These are phyloP conservation scores for Mystacides longicornis DNA, from an alignment of 2,888 invertebrate genomes.

Conservation along the genomic window DNA sequence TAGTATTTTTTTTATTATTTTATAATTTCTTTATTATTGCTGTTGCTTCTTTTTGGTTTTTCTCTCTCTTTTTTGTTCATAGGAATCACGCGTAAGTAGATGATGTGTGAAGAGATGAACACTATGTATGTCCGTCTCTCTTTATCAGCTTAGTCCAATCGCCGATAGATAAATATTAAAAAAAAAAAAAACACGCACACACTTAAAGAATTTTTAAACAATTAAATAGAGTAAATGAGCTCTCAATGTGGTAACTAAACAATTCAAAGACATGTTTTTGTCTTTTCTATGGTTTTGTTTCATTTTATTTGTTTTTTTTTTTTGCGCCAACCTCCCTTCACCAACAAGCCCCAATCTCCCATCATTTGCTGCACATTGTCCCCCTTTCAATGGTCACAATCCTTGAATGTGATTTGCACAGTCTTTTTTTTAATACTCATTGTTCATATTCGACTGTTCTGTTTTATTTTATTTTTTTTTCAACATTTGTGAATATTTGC, in stretches of 20 bases:
- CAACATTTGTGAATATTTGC: background rate
- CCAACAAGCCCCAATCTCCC: too few relatives aligned
- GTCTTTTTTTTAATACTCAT: background rate
- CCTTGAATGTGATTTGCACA: background rate
- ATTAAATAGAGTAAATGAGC: constrained; percentile 16
- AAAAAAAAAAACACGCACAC: background rate
- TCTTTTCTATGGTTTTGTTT: background rate
- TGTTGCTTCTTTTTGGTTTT: constrained; percentile 30
- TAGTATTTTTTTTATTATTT: background rate
- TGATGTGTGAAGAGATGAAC: constrained; percentile 19
- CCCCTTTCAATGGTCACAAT: too few relatives aligned
- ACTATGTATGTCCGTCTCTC: constrained; percentile 9
- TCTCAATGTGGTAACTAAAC: constrained; percentile 21
- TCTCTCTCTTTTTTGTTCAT: constrained; percentile 44
- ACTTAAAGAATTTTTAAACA: background rate
- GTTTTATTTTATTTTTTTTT: background rate
- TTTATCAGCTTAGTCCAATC: constrained; percentile 19
- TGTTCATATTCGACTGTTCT: background rate
- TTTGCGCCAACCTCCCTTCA: background rate
- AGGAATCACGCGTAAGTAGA: constrained; percentile 52
- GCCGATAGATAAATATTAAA: constrained; percentile 17
- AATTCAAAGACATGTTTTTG: background rate
- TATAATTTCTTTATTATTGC: constrained; percentile 17
- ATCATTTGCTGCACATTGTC: too few relatives aligned
- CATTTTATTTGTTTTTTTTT: constrained; percentile 5